These are phyloP conservation scores for Melolontha melolontha DNA, from an alignment of 2,888 invertebrate genomes.

Conservation along the genomic window DNA sequence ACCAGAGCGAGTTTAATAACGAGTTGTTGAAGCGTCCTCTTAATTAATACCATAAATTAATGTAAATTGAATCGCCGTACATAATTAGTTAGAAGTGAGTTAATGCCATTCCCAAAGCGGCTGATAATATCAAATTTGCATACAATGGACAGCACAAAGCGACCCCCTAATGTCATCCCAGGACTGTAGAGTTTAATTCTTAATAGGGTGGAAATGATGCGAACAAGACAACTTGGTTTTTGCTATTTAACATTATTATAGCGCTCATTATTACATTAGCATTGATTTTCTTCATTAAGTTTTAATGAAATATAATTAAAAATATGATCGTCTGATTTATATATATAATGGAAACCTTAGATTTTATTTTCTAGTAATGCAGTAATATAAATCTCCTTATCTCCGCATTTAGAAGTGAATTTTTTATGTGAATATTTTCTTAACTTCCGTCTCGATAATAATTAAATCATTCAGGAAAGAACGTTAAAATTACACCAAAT, in stretches of 20 bases:
- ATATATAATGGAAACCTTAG: too few relatives aligned
- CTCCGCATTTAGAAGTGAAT: too few relatives aligned
- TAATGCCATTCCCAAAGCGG: constrained; percentile 39
- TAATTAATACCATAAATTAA: constrained; percentile 45
- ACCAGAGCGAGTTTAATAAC: constrained; percentile 3
- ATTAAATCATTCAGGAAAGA: too few relatives aligned
- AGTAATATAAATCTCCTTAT: too few relatives aligned
- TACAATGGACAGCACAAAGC: constrained; percentile 27
- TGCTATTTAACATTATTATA: constrained; percentile 1
- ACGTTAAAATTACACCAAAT: too few relatives aligned
- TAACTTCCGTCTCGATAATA: too few relatives aligned
- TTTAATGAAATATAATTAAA: too few relatives aligned
- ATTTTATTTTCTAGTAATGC: too few relatives aligned
- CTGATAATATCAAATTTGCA: constrained; percentile 42
- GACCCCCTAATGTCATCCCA: constrained; percentile 14
- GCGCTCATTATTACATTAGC: too few relatives aligned
- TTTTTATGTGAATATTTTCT: too few relatives aligned
- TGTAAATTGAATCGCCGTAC: constrained; percentile 40
- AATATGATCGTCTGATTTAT: too few relatives aligned
- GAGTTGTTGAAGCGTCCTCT: constrained; percentile 23
- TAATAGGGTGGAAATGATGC: constrained; percentile 27
- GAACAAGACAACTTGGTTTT: constrained; percentile 15
- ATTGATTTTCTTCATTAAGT: too few relatives aligned
- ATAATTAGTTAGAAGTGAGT: constrained; percentile 43
- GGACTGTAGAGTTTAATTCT: constrained; percentile 3